Conservation (phyloP, 2,797 vertebrate genomes). For the Urosaurus nigricauda region DNA sequence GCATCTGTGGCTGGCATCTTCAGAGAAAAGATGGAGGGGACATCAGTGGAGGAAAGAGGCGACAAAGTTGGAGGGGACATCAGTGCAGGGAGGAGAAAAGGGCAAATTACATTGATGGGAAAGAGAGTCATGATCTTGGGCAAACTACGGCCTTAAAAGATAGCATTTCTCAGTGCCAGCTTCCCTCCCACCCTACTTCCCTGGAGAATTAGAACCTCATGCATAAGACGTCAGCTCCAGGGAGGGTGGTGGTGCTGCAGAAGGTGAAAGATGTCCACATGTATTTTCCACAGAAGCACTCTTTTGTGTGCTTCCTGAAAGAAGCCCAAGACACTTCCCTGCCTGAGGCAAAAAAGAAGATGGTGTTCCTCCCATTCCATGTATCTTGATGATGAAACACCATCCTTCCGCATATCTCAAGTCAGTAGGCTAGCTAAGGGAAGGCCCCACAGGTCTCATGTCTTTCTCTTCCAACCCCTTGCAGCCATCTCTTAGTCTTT, state of each 20-base stretch:
- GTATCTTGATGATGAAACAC: not conserved
- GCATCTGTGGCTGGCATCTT: no score
- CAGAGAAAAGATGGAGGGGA: no score
- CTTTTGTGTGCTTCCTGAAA: not conserved
- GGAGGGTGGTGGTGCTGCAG: no score
- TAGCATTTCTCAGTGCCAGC: no score
- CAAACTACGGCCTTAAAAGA: not conserved
- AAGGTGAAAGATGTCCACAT: not conserved
- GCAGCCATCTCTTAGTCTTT: not conserved
- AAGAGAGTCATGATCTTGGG: not conserved
- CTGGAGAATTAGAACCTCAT: not conserved
- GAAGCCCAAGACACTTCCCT: not conserved
- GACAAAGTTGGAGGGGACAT: not conserved
- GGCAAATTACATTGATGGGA: not conserved
- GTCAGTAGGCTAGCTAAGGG: not conserved
- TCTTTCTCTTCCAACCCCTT: not conserved
- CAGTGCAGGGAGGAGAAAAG: not conserved
- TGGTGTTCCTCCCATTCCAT: not conserved
- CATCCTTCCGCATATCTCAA: not conserved
- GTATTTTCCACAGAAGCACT: no score
- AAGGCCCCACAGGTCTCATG: not conserved
- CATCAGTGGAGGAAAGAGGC: no score
- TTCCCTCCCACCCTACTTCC: not conserved
- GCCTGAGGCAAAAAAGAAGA: not conserved
- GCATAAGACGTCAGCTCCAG: not conserved